Conservation (phyloP, 2,888 invertebrate species). For the Drosophila kokeensis region DNA sequence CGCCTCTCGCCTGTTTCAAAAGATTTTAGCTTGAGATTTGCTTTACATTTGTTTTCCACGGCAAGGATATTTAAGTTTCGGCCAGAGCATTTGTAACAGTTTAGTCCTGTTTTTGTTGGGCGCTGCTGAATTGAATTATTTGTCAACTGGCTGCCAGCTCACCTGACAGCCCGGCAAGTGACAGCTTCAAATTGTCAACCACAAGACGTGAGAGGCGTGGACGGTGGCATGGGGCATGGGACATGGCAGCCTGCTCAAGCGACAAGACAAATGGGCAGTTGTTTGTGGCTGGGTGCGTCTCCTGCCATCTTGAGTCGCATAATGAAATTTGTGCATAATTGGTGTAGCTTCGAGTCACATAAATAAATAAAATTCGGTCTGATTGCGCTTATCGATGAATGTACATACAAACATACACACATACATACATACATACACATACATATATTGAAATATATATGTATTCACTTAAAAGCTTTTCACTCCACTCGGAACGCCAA, state of each 20-base stretch:
- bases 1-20: neutral
- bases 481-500: neutral
- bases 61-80: conserved; percentile 6
- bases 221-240: neutral
- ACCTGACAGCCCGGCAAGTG: conserved; percentile 43
- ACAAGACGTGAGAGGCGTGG: neutral
- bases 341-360: conserved; percentile 21
- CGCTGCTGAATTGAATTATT: conserved; percentile 58
- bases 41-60: neutral
- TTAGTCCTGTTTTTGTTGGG: conserved; percentile 8
- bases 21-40: neutral
- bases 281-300: conserved; percentile 6
- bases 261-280: conserved; percentile 25
- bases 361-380: conserved; percentile 41
- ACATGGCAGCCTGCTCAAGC: neutral
- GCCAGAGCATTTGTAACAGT: neutral
- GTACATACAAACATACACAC: conserved; percentile 26
- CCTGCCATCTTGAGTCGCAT: conserved; percentile 30
- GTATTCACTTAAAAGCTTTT: conserved; percentile 30
- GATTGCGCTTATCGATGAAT: conserved; percentile 65
- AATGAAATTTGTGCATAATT: conserved; percentile 47
- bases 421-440: conserved; percentile 2
- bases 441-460: neutral
- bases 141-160: conserved; percentile 40
- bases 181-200: conserved; percentile 40